phyloP scores from a whole-genome alignment of 2,888 invertebrate genomes.

The Schizaphis graminum region DNA sequence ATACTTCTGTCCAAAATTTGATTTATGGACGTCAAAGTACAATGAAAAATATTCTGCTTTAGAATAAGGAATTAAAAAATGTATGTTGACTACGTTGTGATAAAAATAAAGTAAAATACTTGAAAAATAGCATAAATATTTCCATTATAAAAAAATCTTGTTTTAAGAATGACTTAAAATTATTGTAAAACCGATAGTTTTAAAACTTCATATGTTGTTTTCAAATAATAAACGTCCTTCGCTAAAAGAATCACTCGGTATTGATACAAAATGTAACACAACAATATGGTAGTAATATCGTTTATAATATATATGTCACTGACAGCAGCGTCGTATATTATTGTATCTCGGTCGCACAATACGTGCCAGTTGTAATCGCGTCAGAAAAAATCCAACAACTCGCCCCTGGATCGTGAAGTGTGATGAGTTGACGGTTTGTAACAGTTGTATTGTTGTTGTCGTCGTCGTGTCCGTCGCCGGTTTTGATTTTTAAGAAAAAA shows the following conservation, averaged over 20 bases:
- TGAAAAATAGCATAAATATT: neutral
- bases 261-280: neutral
- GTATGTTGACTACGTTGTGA: neutral
- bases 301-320: neutral
- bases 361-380: constrained; percentile 48
- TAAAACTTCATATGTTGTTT: neutral
- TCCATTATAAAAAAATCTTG: too few species aligned
- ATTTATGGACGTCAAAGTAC: too few species aligned
- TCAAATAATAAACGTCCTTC: neutral
- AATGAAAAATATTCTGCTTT: neutral
- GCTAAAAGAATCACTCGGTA: neutral
- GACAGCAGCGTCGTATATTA: neutral
- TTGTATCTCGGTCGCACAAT: constrained; percentile 39
- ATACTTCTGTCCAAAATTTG: too few species aligned
- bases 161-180: too few species aligned
- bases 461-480: neutral
- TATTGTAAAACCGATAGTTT: neutral
- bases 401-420: neutral
- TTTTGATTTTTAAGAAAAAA: neutral
- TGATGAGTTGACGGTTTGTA: constrained; percentile 62
- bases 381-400: constrained; percentile 45
- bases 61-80: neutral
- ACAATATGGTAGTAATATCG: neutral
- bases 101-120: neutral
- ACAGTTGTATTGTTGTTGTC: constrained; percentile 42